Base-by-base conservation (phyloP, 2,888 invertebrate genomes). In the Sinodicranocentrus sp. region DNA sequence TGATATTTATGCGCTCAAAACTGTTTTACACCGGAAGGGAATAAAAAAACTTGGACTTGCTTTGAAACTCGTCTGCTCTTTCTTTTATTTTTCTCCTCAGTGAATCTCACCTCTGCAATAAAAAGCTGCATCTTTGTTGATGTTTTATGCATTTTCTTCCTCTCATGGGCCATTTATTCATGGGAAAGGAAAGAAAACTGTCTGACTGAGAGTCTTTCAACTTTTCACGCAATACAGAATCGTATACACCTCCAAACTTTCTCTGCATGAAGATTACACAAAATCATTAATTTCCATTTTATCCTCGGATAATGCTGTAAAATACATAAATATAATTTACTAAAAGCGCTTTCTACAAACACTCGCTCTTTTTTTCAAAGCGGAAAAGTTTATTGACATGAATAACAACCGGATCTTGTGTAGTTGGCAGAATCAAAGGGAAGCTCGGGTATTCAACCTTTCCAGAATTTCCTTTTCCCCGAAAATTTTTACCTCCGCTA, bases 281-380 rank as follows among this genome's bases (percentile, higher is more conserved):
- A 23, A 21, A 23, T 59, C 59, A 59, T 59, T 59, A 59, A 26
- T 59, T 59, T 26, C 59, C 59, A 59, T 59, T 59, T 26, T 59
- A 8, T n/a, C n/a, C 52, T 6, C 6, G 59, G 25, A 25, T 23
- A 26, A 59, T 10, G 13, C 26, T 59, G 59, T 59, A 26, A 25
- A 59, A 59, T 59, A 26, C 59, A 25, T 57, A 57, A 57, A 57
- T 57, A 57, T 57, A 23, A 57, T 57, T 59, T 59, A 15, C 6
- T 57, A 23, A 52, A 52, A 52, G 19, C 52, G 52, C 39, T 39
- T 39, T 39, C 39, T n/a, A n/a, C n/a, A n/a, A n/a, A n/a, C n/a
- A n/a, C n/a, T n/a, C n/a, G n/a, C n/a, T n/a, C n/a, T n/a, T 39
- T 1, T 1, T 54, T 54, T 54, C n/a, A 54, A 54, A 10, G 54